Evolutionary conservation across 2,888 invertebrate genomes (phyloP).

Genomic region (Biston betularia): DNA sequence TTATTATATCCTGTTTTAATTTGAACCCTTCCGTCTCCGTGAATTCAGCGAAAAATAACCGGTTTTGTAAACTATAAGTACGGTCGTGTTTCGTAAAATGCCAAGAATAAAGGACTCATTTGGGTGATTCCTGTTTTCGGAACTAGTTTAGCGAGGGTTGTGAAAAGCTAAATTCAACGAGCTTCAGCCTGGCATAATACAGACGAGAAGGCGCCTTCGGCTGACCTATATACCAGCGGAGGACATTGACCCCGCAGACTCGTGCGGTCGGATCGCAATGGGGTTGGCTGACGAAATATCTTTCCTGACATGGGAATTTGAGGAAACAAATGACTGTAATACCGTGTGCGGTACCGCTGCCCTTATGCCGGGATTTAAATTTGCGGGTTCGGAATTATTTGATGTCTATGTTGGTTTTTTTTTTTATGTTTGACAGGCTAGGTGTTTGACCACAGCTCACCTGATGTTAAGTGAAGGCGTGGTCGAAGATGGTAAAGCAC

Average conservation of each 20-base stretch:
- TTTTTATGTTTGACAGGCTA: too few species aligned
- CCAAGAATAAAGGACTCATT: conserved; percentile 36
- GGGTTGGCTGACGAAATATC: conserved; percentile 59
- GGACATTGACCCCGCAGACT: conserved; percentile 78
- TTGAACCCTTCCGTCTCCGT: conserved; percentile 65
- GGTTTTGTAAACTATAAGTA: conserved; percentile 49
- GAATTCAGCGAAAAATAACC: conserved; percentile 67
- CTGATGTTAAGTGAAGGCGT: too few species aligned
- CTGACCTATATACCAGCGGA: conserved; percentile 80
- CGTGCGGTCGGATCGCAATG: conserved; percentile 61
- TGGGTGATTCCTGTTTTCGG: conserved; percentile 56
- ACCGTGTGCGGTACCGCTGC: conserved; percentile 19
- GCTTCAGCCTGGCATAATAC: conserved; percentile 71
- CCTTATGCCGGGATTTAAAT: not conserved
- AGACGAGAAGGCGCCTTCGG: conserved; percentile 80
- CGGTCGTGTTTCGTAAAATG: conserved; percentile 31
- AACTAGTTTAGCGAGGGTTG: conserved; percentile 60
- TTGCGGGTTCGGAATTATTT: not conserved
- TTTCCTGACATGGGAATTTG: conserved; percentile 47
- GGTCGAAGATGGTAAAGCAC: too few species aligned
- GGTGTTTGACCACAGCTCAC: too few species aligned
- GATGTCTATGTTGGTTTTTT: not conserved
- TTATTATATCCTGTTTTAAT: conserved; percentile 57
- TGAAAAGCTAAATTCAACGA: conserved; percentile 60
- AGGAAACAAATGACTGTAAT: conserved; percentile 40